A percentile compares a stretch with the other conserved stretches of the same genome.
Conservation (phyloP, 64 coral and sea anemone species). For the Porites australiensis region DNA sequence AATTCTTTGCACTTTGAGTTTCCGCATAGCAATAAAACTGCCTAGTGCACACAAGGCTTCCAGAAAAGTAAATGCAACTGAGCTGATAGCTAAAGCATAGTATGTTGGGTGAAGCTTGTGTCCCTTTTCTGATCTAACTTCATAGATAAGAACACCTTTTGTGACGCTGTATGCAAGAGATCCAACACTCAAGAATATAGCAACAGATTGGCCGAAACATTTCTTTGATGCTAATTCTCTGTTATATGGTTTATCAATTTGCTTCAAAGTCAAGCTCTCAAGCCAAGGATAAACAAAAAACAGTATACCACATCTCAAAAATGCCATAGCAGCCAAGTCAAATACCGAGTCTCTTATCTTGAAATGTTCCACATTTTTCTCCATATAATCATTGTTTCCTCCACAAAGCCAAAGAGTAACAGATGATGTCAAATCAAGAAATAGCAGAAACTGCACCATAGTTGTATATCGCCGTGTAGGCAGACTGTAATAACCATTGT, state of each 20-base stretch:
- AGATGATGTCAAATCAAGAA: constrained; percentile 72
- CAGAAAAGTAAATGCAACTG: constrained; percentile 80
- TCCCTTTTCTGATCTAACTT: constrained; percentile 36
- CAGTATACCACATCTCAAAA: constrained; percentile 68
- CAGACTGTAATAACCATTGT: constrained; percentile 68
- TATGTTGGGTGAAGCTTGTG: constrained; percentile 79
- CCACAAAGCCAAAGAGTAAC: constrained; percentile 84
- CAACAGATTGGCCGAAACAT: constrained; percentile 57
- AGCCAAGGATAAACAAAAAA: constrained; percentile 76
- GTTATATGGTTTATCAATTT: constrained; percentile 81
- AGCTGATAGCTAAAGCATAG: constrained; percentile 72
- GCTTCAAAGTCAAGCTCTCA: constrained; percentile 64
- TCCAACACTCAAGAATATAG: constrained; percentile 73
- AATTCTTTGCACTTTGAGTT: constrained; percentile 66
- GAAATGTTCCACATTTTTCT: constrained; percentile 67
- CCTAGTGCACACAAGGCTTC: constrained; percentile 66
- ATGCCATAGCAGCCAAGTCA: constrained; percentile 81
- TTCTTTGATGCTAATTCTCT: constrained; percentile 53
- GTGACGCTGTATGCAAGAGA: constrained; percentile 84
- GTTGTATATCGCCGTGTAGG: constrained; percentile 70
- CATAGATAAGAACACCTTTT: constrained; percentile 86
- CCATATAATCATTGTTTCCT: constrained; percentile 72
- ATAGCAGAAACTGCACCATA: constrained; percentile 68
- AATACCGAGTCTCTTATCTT: constrained; percentile 77
- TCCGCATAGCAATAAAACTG: constrained; percentile 81